A percentile compares a stretch with the other conserved stretches of the same genome.
Conservation (phyloP, 2,797 vertebrate species). For the Chromis chromis region DNA sequence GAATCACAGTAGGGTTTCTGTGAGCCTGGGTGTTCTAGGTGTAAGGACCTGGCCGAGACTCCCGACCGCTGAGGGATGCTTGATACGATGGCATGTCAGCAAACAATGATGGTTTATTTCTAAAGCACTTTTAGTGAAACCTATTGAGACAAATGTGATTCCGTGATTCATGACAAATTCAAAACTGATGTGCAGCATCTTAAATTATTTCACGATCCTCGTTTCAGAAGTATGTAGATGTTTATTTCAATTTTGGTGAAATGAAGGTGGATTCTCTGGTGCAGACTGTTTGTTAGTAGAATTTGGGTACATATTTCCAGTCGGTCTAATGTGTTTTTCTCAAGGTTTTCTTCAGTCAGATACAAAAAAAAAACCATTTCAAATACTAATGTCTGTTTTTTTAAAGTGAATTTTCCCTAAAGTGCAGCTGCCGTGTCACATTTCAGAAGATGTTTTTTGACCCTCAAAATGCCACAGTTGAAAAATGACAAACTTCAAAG, state of each 20-base stretch:
- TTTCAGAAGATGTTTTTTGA: slow-evolving; percentile 25
- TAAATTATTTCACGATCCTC: no score
- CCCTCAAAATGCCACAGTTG: background rate
- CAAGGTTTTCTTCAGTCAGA: slow-evolving; percentile 1
- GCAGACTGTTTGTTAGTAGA: no score
- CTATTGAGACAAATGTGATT: background rate
- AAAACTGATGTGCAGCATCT: background rate
- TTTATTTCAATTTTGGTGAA: no score
- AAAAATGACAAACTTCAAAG: slow-evolving; percentile 15
- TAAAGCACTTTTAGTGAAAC: background rate
- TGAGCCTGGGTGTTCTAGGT: slow-evolving; percentile 9
- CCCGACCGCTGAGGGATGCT: background rate
- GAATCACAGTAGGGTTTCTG: slow-evolving; percentile 12
- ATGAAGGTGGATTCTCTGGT: no score
- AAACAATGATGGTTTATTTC: slow-evolving; percentile 27
- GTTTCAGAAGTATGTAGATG: no score
- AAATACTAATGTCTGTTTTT: background rate
- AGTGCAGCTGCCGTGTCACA: background rate
- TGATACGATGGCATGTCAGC: background rate
- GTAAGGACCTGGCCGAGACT: slow-evolving; percentile 1
- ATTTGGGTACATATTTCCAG: no score
- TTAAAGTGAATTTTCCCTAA: background rate
- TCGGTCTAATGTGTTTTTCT: no score
- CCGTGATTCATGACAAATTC: background rate
- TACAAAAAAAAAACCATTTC: background rate